Base-by-base conservation (phyloP, 2,113 vertebrate species). In the Corythornis cristatus region DNA sequence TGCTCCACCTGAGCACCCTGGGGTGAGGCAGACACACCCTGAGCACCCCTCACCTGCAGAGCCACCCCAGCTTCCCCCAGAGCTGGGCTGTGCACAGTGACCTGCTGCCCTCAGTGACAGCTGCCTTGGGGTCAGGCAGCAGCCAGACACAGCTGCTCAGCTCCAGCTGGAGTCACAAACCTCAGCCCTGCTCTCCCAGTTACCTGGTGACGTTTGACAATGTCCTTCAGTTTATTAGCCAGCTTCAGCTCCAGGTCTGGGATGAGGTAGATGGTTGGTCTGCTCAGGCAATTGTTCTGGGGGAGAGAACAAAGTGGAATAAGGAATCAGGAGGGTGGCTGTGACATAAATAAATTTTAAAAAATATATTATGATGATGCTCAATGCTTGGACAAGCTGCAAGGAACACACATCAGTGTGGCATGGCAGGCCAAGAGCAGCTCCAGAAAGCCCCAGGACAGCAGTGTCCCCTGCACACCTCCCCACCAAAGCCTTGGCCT, bases 161-260 rank as follows among this genome's bases (percentile, higher is more conserved):
- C 37, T 37, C 37, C 37, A 37, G 37, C 37, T 37, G 37, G 10
- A 37, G 37, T 37, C 37, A 37, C 37, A 10, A 37, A 37, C 37
- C 37, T 37, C 37, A 37, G 37, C 10, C 37, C 37, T 37, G 37
- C 37, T 11, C 37, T 37, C 37, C 37, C 37, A 37, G 37, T 37
- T 96, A 99, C 99, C 99, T 99, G 99, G 98, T 99, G 99, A 40
- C 99, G 98, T 90, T 99, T 99, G 89, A 99, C 98, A 93, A 99
- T 98, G 93, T 99, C 99, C 96, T 99, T 99, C 77, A 99, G 97
- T 79, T 99, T 99, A 96, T 98, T 98, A 62, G 98, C 98, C 97
- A 99, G 94, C 97, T 99, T 99, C 97, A 99, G 95, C 61, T 99
- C 99, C 25, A 99, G 98, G 61, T 99, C 99, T 61, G 99, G 96